Conservation (phyloP, 1,140 invertebrate species). For the Drosophila trapezifrons region DNA sequence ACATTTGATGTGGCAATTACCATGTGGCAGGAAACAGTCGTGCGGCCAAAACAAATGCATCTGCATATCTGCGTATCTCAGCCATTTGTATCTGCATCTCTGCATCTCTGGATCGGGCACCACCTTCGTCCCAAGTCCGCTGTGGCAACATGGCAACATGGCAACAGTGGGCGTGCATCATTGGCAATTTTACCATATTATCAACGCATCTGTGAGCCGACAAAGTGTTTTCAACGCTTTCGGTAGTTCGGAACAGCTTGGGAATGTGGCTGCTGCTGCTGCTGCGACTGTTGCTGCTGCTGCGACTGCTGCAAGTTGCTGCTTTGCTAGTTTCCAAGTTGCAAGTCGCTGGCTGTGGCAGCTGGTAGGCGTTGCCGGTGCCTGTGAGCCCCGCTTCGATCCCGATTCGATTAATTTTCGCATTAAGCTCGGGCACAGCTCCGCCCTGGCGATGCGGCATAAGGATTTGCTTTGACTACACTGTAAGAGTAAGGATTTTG, state of each 20-base stretch:
- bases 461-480: slow-evolving; percentile 35
- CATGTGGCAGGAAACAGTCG: slow-evolving; percentile 67
- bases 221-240: slow-evolving; percentile 83
- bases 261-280: slow-evolving; percentile 43
- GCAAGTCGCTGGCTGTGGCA: slow-evolving; percentile 20
- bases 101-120: slow-evolving; percentile 7
- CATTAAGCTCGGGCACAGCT: slow-evolving; percentile 77
- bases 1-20: slow-evolving; percentile 76
- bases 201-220: slow-evolving; percentile 82
- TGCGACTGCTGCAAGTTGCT: slow-evolving; percentile 8
- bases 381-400: slow-evolving; percentile 47
- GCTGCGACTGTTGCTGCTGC: too few species aligned
- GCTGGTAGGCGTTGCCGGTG: slow-evolving; percentile 53
- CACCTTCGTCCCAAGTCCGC: neutral
- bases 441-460: slow-evolving; percentile 49
- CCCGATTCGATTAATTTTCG: slow-evolving; percentile 84
- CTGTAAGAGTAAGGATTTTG: neutral
- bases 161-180: slow-evolving; percentile 80
- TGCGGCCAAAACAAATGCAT: slow-evolving; percentile 61
- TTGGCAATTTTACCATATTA: slow-evolving; percentile 82
- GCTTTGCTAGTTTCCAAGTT: slow-evolving; percentile 43
- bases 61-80: slow-evolving; percentile 45
- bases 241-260: slow-evolving; percentile 56
- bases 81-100: slow-evolving; percentile 46
- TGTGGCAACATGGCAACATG: slow-evolving; percentile 59